Conservation (phyloP, 2,113 vertebrate species). For the Monarcha castaneiventris region DNA sequence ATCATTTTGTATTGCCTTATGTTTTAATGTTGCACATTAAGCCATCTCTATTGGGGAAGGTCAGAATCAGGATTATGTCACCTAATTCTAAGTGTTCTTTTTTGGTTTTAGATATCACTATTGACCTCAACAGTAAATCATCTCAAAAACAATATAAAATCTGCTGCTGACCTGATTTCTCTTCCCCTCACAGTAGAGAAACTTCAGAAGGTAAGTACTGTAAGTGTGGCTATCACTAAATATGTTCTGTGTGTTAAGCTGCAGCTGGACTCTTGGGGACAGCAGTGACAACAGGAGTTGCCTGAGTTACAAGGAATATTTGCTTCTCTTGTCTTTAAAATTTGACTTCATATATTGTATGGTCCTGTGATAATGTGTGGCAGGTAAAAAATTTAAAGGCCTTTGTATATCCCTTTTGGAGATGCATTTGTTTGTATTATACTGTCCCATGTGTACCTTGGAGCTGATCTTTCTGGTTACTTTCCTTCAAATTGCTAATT, state of each 20-base stretch:
- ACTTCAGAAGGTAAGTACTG: conserved; percentile 87
- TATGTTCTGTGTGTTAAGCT: background rate
- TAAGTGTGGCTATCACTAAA: background rate
- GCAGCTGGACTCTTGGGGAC: background rate
- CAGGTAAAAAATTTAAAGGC: background rate
- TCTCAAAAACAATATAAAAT: conserved; percentile 90
- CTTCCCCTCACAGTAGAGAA: conserved; percentile 92
- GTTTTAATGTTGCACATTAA: background rate
- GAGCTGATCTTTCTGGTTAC: background rate
- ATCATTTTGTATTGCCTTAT: background rate
- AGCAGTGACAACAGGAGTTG: background rate
- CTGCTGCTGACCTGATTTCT: conserved; percentile 89
- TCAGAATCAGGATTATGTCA: background rate
- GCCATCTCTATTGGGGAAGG: background rate
- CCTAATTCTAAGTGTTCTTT: background rate
- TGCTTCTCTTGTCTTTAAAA: background rate
- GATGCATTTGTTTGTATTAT: background rate
- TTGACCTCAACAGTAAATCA: conserved; percentile 89
- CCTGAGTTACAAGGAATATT: background rate
- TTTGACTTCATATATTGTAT: background rate
- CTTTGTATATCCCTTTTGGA: background rate
- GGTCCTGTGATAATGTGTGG: background rate
- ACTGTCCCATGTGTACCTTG: background rate
- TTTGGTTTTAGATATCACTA: conserved; percentile 74
- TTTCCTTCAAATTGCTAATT: background rate